Evolutionary conservation across 2,113 vertebrate species (phyloP).

Genomic region (Aegithalos caudatus): DNA sequence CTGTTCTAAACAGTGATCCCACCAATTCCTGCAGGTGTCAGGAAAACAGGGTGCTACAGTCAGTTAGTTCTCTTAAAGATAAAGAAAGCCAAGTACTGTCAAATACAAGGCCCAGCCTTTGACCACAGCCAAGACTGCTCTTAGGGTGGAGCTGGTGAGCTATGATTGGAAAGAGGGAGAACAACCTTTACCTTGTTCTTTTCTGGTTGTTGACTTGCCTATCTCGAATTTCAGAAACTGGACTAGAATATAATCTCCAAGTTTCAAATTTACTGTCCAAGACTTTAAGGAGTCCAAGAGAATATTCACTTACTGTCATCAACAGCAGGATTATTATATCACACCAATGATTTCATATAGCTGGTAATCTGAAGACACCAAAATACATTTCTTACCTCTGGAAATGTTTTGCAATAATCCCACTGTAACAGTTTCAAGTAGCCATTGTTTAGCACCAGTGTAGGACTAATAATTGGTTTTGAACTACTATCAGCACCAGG

Average conservation of each 20-base stretch:
- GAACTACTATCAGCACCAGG: constrained; percentile 61
- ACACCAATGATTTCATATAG: neutral
- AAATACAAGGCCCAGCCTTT: neutral
- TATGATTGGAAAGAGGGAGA: neutral
- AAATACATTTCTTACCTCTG: constrained; percentile 78
- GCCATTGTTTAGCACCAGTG: constrained; percentile 82
- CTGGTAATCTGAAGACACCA: neutral
- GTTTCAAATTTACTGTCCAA: neutral
- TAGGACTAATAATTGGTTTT: constrained; percentile 77
- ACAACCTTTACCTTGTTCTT: neutral
- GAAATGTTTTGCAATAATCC: constrained; percentile 79
- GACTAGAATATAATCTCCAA: neutral
- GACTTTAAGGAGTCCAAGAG: neutral
- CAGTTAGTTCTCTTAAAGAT: neutral
- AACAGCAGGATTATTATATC: neutral
- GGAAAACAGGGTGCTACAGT: neutral
- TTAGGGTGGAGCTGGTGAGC: constrained; percentile 13
- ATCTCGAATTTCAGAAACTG: neutral
- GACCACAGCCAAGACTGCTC: neutral
- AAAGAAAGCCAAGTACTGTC: neutral
- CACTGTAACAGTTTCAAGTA: constrained; percentile 84
- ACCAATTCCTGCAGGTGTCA: neutral
- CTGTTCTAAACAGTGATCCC: neutral
- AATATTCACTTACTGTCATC: neutral
- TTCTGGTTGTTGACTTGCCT: neutral